Evolutionary conservation across 2,113 vertebrate genomes (phyloP), one percentile per base, ranked within the genome.

Genomic region (Oenanthe oenanthe): DNA sequence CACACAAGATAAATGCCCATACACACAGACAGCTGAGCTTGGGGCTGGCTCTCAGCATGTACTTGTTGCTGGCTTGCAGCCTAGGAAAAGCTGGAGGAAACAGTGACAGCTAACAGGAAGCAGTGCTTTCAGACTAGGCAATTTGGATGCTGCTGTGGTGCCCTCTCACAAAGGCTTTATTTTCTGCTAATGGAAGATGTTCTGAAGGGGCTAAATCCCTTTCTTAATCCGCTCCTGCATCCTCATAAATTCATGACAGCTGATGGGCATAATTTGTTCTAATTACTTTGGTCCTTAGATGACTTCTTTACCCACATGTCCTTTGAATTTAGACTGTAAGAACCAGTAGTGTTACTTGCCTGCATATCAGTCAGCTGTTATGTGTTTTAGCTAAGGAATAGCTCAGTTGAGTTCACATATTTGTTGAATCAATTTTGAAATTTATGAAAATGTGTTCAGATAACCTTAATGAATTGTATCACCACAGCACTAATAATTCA

Each of bases 141-240:
- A 36, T 87, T 93, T 75, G 65, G 77, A 57, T 48, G 53, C 74
- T 85, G 57, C 36, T 2, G 0, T 57, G 43, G 40, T 85, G 34
- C 40, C 62, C n/a, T 53, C 50, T 88, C n/a, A 81, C 20, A 87
- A 60, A 92, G 22, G 36, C 74, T 85, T 96, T 85, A 43, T 21
- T 85, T 93, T 94, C 58, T 92, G 38, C 40, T 91, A 89, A 68
- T 48, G 31, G 57, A 74, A 87, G 61, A 36, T 78, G 17, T 81
- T 81, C 40, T 89, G 77, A 92, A 96, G 61, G 31, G 40, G 40
- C n/a, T 89, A 92, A 95, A 95, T 94, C 70, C 34, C 21, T 81
- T 72, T 77, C 43, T 87, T 87, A 84, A 91, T 73, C 76, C 26
- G 74, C 34, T 87, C 51, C 63, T 17, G 50, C 3, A 1, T 7